phyloP scores from a whole-genome alignment of 2,797 vertebrate genomes.

The Oreortyx pictus region DNA sequence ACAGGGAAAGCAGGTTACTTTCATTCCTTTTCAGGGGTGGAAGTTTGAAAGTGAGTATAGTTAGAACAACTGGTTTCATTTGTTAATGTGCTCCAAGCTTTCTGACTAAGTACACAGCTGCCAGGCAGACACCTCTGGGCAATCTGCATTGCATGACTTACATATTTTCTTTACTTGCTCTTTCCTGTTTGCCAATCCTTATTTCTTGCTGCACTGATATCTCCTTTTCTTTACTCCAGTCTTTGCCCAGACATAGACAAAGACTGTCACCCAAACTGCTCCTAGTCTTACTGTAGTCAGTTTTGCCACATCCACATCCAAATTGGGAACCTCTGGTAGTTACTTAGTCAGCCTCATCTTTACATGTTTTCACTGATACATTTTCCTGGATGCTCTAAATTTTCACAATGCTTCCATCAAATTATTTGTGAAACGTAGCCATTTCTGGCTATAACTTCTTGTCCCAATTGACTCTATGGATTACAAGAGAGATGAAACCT shows the following conservation, averaged over 20 bases:
- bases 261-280: neutral
- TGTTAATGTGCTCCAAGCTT: neutral
- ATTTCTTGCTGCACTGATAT: neutral
- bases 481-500: too few species aligned
- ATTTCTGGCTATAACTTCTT: too few species aligned
- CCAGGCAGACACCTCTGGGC: neutral
- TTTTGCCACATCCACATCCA: neutral
- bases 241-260: neutral
- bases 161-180: too few species aligned
- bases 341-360: neutral
- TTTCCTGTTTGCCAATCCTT: too few species aligned
- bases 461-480: too few species aligned
- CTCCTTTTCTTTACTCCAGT: neutral
- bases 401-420: too few species aligned
- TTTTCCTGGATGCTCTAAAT: neutral
- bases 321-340: neutral
- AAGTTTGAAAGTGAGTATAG: rapidly evolving
- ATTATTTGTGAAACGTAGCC: too few species aligned
- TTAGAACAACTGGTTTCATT: neutral
- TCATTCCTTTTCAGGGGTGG: rapidly evolving
- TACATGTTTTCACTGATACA: neutral
- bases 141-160: too few species aligned
- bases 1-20: neutral
- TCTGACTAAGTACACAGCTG: neutral
- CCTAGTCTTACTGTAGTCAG: neutral